Evolutionary conservation across 1,140 invertebrate genomes (phyloP).

Genomic region (Calosoma granatense): DNA sequence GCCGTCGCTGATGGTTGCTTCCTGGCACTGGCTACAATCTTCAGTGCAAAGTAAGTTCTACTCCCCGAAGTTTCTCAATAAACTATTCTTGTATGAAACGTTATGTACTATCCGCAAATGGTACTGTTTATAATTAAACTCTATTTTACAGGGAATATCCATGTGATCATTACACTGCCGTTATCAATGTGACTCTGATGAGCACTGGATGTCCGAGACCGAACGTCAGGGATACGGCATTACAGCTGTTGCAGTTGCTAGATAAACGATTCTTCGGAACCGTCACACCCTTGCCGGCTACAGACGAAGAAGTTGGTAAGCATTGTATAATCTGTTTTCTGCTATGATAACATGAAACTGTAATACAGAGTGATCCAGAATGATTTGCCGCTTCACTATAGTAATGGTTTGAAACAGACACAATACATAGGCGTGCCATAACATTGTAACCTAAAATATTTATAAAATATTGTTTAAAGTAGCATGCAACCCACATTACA

Average conservation of each 20-base stretch:
- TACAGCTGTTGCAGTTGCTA: conserved; percentile 87
- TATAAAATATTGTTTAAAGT: conserved; percentile 1
- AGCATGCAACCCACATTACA: not conserved
- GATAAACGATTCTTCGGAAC: conserved; percentile 92
- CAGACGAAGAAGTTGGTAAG: conserved; percentile 56
- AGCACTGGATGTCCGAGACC: conserved; percentile 89
- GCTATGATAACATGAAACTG: not conserved
- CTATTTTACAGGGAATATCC: conserved; percentile 79
- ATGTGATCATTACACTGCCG: conserved; percentile 95
- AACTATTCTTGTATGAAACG: not conserved
- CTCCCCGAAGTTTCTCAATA: conserved; percentile 1
- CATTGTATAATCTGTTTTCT: conserved; percentile 17
- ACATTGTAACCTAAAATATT: no score
- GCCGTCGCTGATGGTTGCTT: conserved; percentile 93
- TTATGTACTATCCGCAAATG: not conserved
- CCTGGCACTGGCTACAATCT: conserved; percentile 87
- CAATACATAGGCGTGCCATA: no score
- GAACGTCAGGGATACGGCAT: conserved; percentile 83
- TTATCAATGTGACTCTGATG: conserved; percentile 94
- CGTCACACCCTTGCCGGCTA: conserved; percentile 54
- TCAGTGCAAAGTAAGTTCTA: conserved; percentile 74
- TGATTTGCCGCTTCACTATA: no score
- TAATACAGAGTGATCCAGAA: not conserved
- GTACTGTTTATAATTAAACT: not conserved
- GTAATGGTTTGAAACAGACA: no score